Percentiles rank a stretch among this genome's conserved stretches.
phyloP scores from a whole-genome alignment of 2,113 vertebrate genomes.

The Microcebus ravelobensis region DNA sequence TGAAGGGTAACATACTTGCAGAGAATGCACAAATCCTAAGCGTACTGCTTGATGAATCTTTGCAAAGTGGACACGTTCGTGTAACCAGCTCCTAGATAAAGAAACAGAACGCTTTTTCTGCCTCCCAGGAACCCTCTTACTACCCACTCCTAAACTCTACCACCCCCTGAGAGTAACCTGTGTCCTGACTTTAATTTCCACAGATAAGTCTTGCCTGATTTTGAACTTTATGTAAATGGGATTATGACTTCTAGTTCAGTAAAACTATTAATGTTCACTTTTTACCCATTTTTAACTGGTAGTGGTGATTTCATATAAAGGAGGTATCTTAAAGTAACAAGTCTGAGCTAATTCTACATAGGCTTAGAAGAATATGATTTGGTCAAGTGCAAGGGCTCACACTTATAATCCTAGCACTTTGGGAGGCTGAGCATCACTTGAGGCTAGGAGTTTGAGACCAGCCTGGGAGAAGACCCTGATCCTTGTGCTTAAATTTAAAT shows the following conservation, averaged over 20 bases:
- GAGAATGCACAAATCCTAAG: not conserved
- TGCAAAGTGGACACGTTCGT: not conserved
- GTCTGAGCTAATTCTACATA: not conserved
- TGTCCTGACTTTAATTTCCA: not conserved
- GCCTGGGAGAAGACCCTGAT: not conserved
- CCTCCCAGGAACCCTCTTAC: not conserved
- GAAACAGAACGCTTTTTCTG: not conserved
- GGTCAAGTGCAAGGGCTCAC: too few species aligned
- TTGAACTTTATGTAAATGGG: not conserved
- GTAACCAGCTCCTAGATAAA: not conserved
- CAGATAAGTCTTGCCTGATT: not conserved
- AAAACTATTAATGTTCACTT: not conserved
- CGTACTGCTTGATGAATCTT: not conserved
- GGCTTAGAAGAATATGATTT: not conserved
- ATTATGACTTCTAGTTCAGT: not conserved
- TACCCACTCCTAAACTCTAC: not conserved
- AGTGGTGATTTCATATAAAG: not conserved
- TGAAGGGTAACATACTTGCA: not conserved
- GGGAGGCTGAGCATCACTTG: too few species aligned
- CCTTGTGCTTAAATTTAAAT: not conserved
- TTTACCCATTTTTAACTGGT: not conserved
- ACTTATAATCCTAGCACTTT: too few species aligned
- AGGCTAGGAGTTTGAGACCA: too few species aligned
- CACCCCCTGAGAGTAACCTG: not conserved
- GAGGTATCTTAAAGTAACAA: not conserved